These are phyloP conservation scores for Leucophenga montana DNA, from an alignment of 2,888 invertebrate species.

Conservation along the genomic window DNA sequence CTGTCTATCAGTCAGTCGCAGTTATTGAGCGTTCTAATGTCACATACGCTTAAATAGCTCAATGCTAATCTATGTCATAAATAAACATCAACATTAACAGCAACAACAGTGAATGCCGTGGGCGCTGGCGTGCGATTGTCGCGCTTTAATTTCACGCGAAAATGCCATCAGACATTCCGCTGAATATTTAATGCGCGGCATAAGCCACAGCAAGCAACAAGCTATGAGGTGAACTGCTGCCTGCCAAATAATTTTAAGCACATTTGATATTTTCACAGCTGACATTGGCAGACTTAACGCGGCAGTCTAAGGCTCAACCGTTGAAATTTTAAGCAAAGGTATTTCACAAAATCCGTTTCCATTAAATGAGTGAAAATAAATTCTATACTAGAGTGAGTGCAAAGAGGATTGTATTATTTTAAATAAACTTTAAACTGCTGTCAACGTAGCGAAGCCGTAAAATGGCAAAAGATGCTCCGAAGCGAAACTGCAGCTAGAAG, in stretches of 20 bases:
- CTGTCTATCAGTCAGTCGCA: background rate
- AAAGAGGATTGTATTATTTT: conserved; percentile 2
- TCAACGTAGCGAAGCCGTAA: background rate
- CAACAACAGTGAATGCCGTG: background rate
- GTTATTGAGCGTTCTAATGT: background rate
- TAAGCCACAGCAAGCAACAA: background rate
- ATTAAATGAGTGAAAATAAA: background rate
- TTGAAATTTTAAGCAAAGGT: conserved; percentile 6
- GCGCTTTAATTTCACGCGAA: conserved; percentile 16
- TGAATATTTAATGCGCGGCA: conserved; percentile 19
- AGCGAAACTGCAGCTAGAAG: no score
- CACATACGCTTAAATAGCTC: background rate
- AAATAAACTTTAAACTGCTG: conserved; percentile 9
- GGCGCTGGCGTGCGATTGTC: background rate
- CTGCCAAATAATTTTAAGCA: no score
- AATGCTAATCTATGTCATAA: conserved; percentile 8
- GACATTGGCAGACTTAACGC: background rate
- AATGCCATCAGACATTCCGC: conserved; percentile 12
- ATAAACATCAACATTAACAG: conserved; percentile 7
- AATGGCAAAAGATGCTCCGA: no score
- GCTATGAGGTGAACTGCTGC: no score
- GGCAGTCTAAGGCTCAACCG: background rate
- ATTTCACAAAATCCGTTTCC: background rate
- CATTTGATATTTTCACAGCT: no score
- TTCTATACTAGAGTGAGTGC: background rate